Evolutionary conservation across 2,113 vertebrate genomes (phyloP), one percentile per base, ranked within the genome.

Genomic region (Daubentonia madagascariensis): DNA sequence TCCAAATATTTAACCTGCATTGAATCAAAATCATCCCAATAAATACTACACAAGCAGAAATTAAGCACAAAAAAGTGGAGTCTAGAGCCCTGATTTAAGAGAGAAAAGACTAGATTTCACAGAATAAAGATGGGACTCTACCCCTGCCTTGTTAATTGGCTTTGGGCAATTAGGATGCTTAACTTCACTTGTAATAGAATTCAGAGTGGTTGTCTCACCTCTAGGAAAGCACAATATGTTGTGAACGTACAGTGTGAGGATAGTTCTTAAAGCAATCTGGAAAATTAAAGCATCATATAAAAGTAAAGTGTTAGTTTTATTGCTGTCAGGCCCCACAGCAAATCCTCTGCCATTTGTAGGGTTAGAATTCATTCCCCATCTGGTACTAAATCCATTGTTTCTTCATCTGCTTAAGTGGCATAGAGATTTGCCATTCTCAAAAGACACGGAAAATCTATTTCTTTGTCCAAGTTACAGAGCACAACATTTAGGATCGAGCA

Each of bases 281-380:
- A 91, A 52, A 94, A 95, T 89, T 78, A 89, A 94, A 78, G 93
- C n/a, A 90, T 95, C 43, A 0, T 35, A 89, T 93, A 45, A 85
- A 96, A 94, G 80, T 50, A 10, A 96, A 92, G 67, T 79, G 52
- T 93, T 84, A 61, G 59, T 90, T 96, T 95, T 94, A 94, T 94
- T 90, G 83, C 81, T 73, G 32, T 94, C 61, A 48, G 28, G 25
- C 80, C 78, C 86, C 35, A n/a, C 3, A 61, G 83, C 13, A 92
- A 88, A 63, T 68, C 50, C 65, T 67, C 72, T 81, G 85, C 73
- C 35, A 37, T 91, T 94, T 75, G 68, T 52, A 37, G 43, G 23
- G 78, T 52, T 79, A 85, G 14, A 96, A 97, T 70, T 93, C 43
- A 35, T 63, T 85, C 57, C 63, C 40, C 48, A 93, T 57, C 63